Base-by-base conservation (phyloP, 2,888 invertebrate genomes). In the Drosophila affinis region DNA sequence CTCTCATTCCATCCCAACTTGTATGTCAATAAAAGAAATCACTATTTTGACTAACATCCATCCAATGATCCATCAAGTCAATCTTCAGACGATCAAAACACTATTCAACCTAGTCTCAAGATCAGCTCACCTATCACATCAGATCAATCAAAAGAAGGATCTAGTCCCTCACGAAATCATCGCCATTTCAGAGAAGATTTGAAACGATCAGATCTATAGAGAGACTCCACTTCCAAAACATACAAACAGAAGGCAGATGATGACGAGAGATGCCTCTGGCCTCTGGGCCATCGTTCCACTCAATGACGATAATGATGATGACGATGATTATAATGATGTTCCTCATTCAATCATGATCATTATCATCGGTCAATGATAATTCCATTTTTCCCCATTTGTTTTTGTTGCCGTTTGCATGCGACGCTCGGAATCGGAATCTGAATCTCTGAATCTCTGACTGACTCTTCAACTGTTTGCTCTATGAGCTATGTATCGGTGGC, bases 371-470 rank as follows among this genome's bases (percentile, higher is more conserved):
- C 78, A 84, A 73, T 72, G 75, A 75, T 81, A 77, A 88, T 88
- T 69, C 48, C 71, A 71, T 61, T 84, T 75, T 54, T 72, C 39
- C 39, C 39, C 39, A 72, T 67, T 67, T 60, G 71, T 75, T 69
- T 69, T 62, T 52, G 81, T n/a, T 39, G 39, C 39, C 62, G 81
- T 87, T 84, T 87, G 81, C 86, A 85, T 82, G 75, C 60, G 83
- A 77, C 75, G 65, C 53, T 32, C 39, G 39, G 54, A 62, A 61
- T 59, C 52, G 62, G 68, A 58, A 32, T 47, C 57, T 70, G 71
- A 67, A 57, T 57, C 21, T 29, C 39, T 21, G 74, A 47, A 54
- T 47, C 39, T 39, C 29, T 73, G 69, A 61, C 59, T 58, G 64
- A 54, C 62, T 59, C 69, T 67, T 54, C 60, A 45, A 61, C 60